These are phyloP conservation scores for Ophthalmolycus amberensis DNA, from an alignment of 2,113 vertebrate species.

Conservation along the genomic window DNA sequence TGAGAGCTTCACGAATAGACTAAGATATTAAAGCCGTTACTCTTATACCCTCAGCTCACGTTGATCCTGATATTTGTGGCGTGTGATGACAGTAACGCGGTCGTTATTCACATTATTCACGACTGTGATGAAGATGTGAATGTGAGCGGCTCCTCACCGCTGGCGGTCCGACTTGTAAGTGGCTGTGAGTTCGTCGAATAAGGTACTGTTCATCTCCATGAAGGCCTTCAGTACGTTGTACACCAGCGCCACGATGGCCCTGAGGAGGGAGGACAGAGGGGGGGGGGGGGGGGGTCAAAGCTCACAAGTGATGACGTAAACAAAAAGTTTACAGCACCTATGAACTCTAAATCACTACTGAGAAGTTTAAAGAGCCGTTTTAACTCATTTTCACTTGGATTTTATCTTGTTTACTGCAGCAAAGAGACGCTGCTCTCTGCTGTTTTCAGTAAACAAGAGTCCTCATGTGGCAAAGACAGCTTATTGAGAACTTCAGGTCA, in stretches of 20 bases:
- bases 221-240: constrained; percentile 99
- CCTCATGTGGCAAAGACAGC: neutral
- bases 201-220: constrained; percentile 99
- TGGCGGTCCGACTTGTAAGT: constrained; percentile 99
- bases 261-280: constrained; percentile 62
- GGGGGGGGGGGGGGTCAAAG: neutral
- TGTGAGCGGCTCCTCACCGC: constrained; percentile 86
- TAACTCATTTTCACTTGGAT: too few species aligned
- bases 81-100: neutral
- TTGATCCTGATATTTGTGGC: too few species aligned
- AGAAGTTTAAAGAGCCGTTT: too few species aligned
- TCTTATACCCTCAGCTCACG: too few species aligned
- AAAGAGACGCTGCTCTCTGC: too few species aligned
- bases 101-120: too few species aligned
- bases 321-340: neutral
- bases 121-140: neutral
- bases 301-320: neutral
- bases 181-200: constrained; percentile 99
- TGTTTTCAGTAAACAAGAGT: constrained; percentile 5
- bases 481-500: neutral
- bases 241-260: constrained; percentile 98
- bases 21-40: too few species aligned
- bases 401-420: neutral
- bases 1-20: too few species aligned
- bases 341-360: neutral